Evolutionary conservation across 2,797 vertebrate genomes (phyloP), one percentile per base, ranked within the genome.

Genomic region (Cryptoprocta ferox): DNA sequence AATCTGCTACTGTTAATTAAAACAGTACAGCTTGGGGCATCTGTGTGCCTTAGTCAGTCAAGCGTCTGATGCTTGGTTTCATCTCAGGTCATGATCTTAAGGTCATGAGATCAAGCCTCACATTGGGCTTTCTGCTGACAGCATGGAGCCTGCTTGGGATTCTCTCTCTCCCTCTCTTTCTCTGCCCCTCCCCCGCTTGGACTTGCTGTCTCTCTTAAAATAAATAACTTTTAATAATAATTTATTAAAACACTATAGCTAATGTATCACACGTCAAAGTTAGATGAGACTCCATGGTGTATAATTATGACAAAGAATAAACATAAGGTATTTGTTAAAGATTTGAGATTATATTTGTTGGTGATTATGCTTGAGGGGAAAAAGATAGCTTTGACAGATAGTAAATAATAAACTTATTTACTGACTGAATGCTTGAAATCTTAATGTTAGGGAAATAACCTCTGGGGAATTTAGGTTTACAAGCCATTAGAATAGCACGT

Each of bases 401-500:
- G 0, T 61, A 98, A 83, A 56, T 24, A 94, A 88, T 84, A 65
- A 8, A 89, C 59, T 5, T 83, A 91, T 96, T 97, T 98, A 91
- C 30, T 86, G 94, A 75, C 11, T 78, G 8, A 73, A 63, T 94
- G 14, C 0, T 81, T 32, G n/a, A 93, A 14, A 14, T 93, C 35
- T 61, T 0, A 53, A 59, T 89, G 37, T 45, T 18, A 39, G 15
- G 6, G 32, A 97, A 97, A 85, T 88, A 71, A 68, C 53, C 24
- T 92, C 85, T 96, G 28, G 14, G 73, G 30, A 98, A 92, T 89
- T 90, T 95, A 97, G 65, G 11, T 96, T 98, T 98, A 95, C 15
- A 95, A 48, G 92, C 1, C 13, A 79, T 6, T 35, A 73, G 59
- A 95, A 95, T 32, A 83, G 50, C 48, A 79, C 81, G 66, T 91